Evolutionary conservation across 1,140 invertebrate species (phyloP).

Genomic region (Drosophila tristis): DNA sequence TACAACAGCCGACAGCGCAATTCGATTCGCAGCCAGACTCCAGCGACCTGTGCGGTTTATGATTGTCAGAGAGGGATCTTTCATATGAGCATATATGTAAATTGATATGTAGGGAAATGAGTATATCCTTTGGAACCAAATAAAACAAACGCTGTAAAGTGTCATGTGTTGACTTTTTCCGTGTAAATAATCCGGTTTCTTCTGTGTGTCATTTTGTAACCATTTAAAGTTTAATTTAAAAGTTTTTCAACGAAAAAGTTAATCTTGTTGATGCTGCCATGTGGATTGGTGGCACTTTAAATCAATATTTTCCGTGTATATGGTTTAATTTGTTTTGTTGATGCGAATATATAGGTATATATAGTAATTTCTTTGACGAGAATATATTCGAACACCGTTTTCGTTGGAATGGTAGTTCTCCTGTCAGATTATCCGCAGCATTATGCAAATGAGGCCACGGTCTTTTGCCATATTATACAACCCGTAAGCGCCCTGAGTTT

Average conservation of each 20-base stretch:
- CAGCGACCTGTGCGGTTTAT: constrained; percentile 59
- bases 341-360: constrained; percentile 16
- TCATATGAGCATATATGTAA: background rate
- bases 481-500: constrained; percentile 1
- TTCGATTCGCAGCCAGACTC: constrained; percentile 2
- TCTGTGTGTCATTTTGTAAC: constrained; percentile 6
- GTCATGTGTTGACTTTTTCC: constrained; percentile 47
- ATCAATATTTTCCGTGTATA: constrained; percentile 52
- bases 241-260: constrained; percentile 20
- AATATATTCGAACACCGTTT: background rate
- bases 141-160: constrained; percentile 44
- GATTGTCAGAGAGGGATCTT: constrained; percentile 41
- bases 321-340: constrained; percentile 47
- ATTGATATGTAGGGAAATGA: background rate
- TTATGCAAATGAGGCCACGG: constrained; percentile 23
- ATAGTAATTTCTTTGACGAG: constrained; percentile 15
- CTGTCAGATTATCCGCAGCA: constrained; percentile 14
- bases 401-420: constrained; percentile 7
- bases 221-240: constrained; percentile 59
- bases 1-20: background rate
- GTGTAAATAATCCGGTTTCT: constrained; percentile 1
- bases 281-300: constrained; percentile 26
- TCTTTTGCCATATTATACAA: constrained; percentile 10
- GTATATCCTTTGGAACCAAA: constrained; percentile 3
- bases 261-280: constrained; percentile 28